phyloP scores from a whole-genome alignment of 1,140 invertebrate species.

The Megalonaias nervosa region DNA sequence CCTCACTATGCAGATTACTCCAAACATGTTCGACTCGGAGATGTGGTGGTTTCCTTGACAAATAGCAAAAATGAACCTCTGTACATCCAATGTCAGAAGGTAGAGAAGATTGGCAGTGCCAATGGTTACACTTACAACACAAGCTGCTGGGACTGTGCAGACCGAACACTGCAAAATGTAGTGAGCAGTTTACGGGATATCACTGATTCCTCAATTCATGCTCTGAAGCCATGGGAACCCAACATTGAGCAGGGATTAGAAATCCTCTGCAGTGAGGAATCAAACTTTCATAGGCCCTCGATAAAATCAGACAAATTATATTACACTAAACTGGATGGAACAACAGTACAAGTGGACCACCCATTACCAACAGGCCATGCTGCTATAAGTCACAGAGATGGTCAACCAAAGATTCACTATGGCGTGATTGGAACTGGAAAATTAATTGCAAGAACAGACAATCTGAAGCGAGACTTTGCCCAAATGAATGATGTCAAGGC shows the following conservation, averaged over 20 bases:
- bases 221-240: slow-evolving; percentile 70
- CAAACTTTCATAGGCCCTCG: slow-evolving; percentile 82
- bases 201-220: slow-evolving; percentile 24
- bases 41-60: slow-evolving; percentile 90
- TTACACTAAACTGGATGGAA: slow-evolving; percentile 92
- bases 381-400: slow-evolving; percentile 37
- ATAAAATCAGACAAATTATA: slow-evolving; percentile 91
- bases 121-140: slow-evolving; percentile 47
- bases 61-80: slow-evolving; percentile 48
- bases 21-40: slow-evolving; percentile 93
- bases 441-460: slow-evolving; percentile 79
- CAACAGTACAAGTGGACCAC: slow-evolving; percentile 88
- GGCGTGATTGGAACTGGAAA: slow-evolving; percentile 87
- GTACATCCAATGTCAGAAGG: slow-evolving; percentile 67
- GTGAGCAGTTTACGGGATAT: slow-evolving; percentile 41
- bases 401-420: slow-evolving; percentile 77
- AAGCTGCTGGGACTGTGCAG: slow-evolving; percentile 40
- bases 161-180: slow-evolving; percentile 47
- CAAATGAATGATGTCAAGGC: slow-evolving; percentile 85
- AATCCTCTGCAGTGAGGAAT: slow-evolving; percentile 62
- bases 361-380: slow-evolving; percentile 47
- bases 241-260: slow-evolving; percentile 81
- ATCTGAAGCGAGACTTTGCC: slow-evolving; percentile 62
- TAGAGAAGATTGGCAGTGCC: slow-evolving; percentile 36
- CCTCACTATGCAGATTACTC: slow-evolving; percentile 96